These are phyloP conservation scores for Emys orbicularis DNA, from an alignment of 2,797 vertebrate genomes.

Conservation along the genomic window DNA sequence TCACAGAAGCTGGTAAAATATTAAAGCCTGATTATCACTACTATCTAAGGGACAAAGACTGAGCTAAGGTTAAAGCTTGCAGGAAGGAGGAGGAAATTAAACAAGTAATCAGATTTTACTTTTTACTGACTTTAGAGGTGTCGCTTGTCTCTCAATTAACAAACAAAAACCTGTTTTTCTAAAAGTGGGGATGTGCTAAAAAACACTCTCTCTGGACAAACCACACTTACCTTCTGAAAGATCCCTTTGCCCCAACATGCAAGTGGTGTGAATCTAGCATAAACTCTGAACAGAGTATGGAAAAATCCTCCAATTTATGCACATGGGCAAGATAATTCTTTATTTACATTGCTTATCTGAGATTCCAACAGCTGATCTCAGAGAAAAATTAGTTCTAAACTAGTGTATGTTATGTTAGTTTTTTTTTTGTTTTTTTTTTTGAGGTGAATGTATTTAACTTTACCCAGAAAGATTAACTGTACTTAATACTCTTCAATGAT, in stretches of 20 bases:
- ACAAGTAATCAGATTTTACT: not conserved
- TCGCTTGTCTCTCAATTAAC: not conserved
- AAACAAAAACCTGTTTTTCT: not conserved
- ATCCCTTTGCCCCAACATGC: not conserved
- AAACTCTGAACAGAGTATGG: rapidly evolving
- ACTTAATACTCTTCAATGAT: not conserved
- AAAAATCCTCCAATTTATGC: not conserved
- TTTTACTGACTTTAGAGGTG: not conserved
- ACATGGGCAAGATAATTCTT: not conserved
- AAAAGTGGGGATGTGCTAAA: not conserved
- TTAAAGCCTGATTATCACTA: not conserved
- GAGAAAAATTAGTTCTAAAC: not conserved
- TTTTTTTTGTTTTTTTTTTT: too few relatives aligned
- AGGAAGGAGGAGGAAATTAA: not conserved
- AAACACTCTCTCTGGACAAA: not conserved
- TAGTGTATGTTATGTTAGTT: not conserved
- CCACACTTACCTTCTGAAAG: not conserved
- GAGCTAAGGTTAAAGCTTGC: not conserved
- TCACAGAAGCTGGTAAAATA: not conserved
- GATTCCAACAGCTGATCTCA: not conserved
- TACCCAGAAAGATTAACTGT: not conserved
- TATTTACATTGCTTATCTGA: not conserved
- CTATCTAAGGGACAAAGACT: not conserved
- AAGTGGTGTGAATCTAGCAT: not conserved
- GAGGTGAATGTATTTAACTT: not conserved